A percentile compares a stretch with the other conserved stretches of the same genome.
Conservation (phyloP, 35 echinoderm and acorn worm species). For the Apostichopus parvimensis region DNA sequence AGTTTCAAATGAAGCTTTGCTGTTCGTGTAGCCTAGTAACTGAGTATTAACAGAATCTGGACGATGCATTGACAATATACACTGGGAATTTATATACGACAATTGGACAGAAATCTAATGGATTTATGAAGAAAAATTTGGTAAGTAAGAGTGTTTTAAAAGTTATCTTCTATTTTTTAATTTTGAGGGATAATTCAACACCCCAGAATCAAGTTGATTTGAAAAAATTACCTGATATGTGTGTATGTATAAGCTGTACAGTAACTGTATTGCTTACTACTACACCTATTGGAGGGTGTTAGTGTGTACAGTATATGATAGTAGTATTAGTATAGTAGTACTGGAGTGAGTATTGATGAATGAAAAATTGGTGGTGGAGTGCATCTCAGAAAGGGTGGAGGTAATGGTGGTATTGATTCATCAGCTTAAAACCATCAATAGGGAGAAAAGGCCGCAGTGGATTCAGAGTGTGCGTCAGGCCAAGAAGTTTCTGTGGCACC, state of each 20-base stretch:
- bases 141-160: not conserved
- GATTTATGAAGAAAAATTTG: constrained; percentile 8
- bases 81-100: not conserved
- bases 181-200: no score
- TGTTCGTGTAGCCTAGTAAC: not conserved
- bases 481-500: not conserved
- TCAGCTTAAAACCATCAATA: not conserved
- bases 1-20: not conserved
- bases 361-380: not conserved
- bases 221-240: no score
- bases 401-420: not conserved
- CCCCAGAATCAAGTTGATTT: no score
- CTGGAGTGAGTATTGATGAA: not conserved
- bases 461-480: not conserved
- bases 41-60: not conserved
- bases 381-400: not conserved
- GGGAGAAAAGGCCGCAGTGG: not conserved
- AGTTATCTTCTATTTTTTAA: not conserved
- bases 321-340: not conserved
- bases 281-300: no score
- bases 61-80: not conserved
- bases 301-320: not conserved
- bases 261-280: no score
- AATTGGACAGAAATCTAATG: not conserved
- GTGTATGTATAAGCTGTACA: no score